A percentile compares a stretch with the other conserved stretches of the same genome.
Evolutionary conservation across 2,888 invertebrate species (phyloP).

Genomic region (Seira ritae): DNA sequence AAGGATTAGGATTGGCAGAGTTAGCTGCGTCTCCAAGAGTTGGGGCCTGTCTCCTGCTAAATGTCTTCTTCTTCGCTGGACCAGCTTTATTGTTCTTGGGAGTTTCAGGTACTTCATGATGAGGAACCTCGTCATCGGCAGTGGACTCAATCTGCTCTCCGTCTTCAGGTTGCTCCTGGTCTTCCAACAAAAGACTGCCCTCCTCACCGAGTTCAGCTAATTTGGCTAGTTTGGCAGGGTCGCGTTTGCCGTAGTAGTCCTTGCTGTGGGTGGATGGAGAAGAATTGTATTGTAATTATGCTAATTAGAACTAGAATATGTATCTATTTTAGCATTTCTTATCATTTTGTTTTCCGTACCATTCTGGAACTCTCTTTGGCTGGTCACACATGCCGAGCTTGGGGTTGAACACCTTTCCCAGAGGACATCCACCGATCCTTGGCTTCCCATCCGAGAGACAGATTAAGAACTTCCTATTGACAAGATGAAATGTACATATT

Average conservation of each 20-base stretch:
- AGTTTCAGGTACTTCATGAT: no score
- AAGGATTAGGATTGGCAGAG: not conserved
- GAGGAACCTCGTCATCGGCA: constrained; percentile 13
- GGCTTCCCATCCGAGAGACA: constrained; percentile 85
- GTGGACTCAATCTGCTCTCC: constrained; percentile 23
- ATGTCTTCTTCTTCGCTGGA: constrained; percentile 24
- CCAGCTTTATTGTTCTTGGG: no score
- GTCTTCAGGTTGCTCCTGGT: no score
- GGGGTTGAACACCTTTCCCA: constrained; percentile 87
- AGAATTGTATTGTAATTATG: no score
- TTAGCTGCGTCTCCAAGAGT: constrained; percentile 8
- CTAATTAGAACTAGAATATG: no score
- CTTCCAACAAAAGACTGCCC: constrained; percentile 23
- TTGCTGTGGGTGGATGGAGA: constrained; percentile 43
- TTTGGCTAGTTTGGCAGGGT: constrained; percentile 39
- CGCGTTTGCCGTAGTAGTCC: constrained; percentile 64
- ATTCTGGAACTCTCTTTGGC: constrained; percentile 86
- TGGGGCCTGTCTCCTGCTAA: not conserved
- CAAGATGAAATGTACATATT: no score
- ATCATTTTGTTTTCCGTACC: constrained; percentile 76
- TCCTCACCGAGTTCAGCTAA: constrained; percentile 55
- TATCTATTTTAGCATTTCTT: not conserved
- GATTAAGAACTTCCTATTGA: constrained; percentile 85
- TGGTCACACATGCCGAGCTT: constrained; percentile 84
- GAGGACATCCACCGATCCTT: constrained; percentile 85